phyloP scores from a whole-genome alignment of 2,797 vertebrate species.

The Sebastes baramenuke region DNA sequence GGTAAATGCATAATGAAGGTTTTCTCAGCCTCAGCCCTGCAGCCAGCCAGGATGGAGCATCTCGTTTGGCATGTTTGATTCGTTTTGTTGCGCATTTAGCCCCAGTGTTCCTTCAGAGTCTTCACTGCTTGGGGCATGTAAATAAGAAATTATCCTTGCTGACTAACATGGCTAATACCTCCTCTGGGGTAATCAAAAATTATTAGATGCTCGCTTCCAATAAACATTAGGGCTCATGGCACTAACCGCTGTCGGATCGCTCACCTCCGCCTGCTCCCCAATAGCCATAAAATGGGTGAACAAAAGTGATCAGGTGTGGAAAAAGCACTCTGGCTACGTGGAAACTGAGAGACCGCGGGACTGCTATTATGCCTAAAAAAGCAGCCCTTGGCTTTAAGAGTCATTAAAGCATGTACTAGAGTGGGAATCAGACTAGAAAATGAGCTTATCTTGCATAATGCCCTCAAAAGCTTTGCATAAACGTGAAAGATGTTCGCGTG shows the following conservation, averaged over 20 bases:
- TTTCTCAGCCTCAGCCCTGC: slow-evolving; percentile 80
- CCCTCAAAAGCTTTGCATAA: slow-evolving; percentile 86
- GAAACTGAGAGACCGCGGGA: slow-evolving; percentile 67
- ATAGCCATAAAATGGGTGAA: slow-evolving; percentile 76
- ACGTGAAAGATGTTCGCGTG: slow-evolving; percentile 79
- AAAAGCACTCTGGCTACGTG: slow-evolving; percentile 70
- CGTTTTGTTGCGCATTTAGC: slow-evolving; percentile 86
- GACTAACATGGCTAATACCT: slow-evolving; percentile 88
- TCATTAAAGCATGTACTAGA: slow-evolving; percentile 83
- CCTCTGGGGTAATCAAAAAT: slow-evolving; percentile 89
- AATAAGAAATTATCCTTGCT: slow-evolving; percentile 90
- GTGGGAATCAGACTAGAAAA: slow-evolving; percentile 85
- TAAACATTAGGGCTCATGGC: slow-evolving; percentile 83
- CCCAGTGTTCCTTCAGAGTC: slow-evolving; percentile 82
- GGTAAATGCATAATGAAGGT: slow-evolving; percentile 86
- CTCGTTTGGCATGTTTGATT: slow-evolving; percentile 85
- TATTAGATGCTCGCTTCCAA: slow-evolving; percentile 84
- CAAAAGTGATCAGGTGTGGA: slow-evolving; percentile 81
- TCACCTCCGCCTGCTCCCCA: slow-evolving; percentile 76
- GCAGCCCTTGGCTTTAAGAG: slow-evolving; percentile 80
- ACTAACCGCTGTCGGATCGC: slow-evolving; percentile 78
- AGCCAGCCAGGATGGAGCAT: slow-evolving; percentile 77
- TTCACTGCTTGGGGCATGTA: slow-evolving; percentile 85
- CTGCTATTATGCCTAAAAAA: slow-evolving; percentile 78
- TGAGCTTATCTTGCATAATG: slow-evolving; percentile 86